Evolutionary conservation across 2,113 vertebrate genomes (phyloP), one percentile per base, ranked within the genome.

Genomic region (Capreolus pygargus): DNA sequence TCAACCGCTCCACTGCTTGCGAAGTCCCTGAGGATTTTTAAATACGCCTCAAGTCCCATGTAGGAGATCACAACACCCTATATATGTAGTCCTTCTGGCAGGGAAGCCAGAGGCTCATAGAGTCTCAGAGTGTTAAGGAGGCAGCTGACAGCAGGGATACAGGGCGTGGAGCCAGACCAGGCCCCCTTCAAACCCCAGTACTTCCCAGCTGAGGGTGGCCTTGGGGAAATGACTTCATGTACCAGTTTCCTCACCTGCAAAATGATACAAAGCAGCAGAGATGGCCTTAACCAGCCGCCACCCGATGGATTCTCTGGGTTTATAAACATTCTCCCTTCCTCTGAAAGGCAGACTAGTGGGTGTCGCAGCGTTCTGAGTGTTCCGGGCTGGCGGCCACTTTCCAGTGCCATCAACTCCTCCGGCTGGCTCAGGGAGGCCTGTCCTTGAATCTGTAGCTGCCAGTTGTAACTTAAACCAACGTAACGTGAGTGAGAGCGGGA

Each of bases 301-400:
- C 14, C 5, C 3, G 3, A 7, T 30, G 0, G 8, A 10, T 12
- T 57, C 17, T n/a, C 17, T 45, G 17, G 16, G 5, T 50, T 81
- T 19, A 3, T 33, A 25, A 27, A 6, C 1, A 3, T n/a, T 55
- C 15, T 82, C 43, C 64, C 21, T 82, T 23, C 45, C 81, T 55
- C 70, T 23, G 25, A 74, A 39, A 93, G 47, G 60, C 36, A 54
- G 52, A 3, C 21, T 6, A 21, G 27, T 13, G 16, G 13, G 14
- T 1, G 28, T 27, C 60, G 5, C 36, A 8, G 11, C 6, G 0
- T 61, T 28, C 30, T 1, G 70, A 19, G 92, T 4, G 33, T 45
- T n/a, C 45, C 36, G 6, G 52, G 58, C 25, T 21, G 36, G 33
- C 0, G 0, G n/a, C 28, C 1, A 1, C 28, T 0, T 6, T 43